phyloP scores from a whole-genome alignment of 2,113 vertebrate species.

The Podarcis raffonei region DNA sequence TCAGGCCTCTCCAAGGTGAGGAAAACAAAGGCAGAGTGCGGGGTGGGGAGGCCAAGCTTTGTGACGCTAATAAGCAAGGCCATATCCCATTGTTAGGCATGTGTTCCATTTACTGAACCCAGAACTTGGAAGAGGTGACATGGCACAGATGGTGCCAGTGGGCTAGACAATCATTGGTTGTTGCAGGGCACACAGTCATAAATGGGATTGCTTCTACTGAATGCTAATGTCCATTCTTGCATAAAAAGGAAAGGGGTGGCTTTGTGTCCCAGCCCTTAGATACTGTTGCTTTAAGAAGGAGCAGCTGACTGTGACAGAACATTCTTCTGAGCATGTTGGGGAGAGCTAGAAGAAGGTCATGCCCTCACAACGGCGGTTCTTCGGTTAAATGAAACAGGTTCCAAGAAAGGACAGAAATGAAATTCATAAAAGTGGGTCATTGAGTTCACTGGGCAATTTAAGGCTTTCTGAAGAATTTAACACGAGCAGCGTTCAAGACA shows the following conservation, averaged over 20 bases:
- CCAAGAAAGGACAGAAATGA: neutral
- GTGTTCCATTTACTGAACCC: neutral
- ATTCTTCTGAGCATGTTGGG: neutral
- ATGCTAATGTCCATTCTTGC: neutral
- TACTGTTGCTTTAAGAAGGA: neutral
- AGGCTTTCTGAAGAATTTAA: neutral
- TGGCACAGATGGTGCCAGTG: neutral
- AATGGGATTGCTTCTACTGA: neutral
- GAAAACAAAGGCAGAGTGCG: neutral
- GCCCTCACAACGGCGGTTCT: neutral
- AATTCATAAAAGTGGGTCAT: neutral
- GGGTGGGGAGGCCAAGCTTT: neutral
- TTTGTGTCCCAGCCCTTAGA: neutral
- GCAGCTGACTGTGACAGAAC: neutral
- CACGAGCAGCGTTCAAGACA: neutral
- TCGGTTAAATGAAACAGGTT: neutral
- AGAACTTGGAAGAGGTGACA: neutral
- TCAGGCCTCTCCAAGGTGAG: neutral
- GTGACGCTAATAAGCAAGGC: neutral
- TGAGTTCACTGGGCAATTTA: constrained; percentile 1
- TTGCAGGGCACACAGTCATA: neutral
- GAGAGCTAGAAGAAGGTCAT: neutral
- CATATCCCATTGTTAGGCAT: neutral
- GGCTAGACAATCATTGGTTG: constrained; percentile 1
- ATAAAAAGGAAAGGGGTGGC: constrained; percentile 6